Evolutionary conservation across 1,140 invertebrate species (phyloP).

Genomic region (Reticulitermes speratus): DNA sequence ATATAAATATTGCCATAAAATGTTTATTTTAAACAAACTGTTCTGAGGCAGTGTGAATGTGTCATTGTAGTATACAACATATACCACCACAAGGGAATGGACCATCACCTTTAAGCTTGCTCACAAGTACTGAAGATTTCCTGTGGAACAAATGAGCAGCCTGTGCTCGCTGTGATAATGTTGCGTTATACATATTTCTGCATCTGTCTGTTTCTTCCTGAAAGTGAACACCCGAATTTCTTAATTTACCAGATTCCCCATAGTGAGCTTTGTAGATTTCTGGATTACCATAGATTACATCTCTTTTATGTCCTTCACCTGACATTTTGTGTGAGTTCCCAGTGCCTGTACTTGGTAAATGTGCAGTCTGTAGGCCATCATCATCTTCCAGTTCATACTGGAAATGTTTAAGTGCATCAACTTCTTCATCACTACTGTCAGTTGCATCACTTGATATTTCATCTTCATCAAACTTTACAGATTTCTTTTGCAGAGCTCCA

Average conservation of each 20-base stretch:
- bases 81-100: slow-evolving; percentile 33
- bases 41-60: slow-evolving; percentile 5
- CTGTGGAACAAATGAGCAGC: neutral
- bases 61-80: slow-evolving; percentile 32
- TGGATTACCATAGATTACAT: slow-evolving; percentile 3
- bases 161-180: neutral
- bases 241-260: neutral
- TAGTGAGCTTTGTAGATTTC: neutral
- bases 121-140: slow-evolving; percentile 28
- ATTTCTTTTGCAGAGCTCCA: slow-evolving; percentile 1
- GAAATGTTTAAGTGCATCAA: slow-evolving; percentile 29
- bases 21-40: neutral
- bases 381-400: slow-evolving; percentile 22
- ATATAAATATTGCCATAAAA: neutral
- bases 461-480: neutral
- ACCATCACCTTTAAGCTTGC: slow-evolving; percentile 24
- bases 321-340: neutral
- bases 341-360: neutral
- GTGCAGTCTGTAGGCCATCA: neutral
- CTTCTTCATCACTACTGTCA: slow-evolving; percentile 19
- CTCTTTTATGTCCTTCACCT: neutral
- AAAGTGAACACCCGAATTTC: neutral
- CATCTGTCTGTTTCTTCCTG: neutral
- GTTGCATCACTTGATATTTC: slow-evolving; percentile 9
- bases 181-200: neutral